Evolutionary conservation across 2,797 vertebrate species (phyloP).

Genomic region (Myotis vivesi): DNA sequence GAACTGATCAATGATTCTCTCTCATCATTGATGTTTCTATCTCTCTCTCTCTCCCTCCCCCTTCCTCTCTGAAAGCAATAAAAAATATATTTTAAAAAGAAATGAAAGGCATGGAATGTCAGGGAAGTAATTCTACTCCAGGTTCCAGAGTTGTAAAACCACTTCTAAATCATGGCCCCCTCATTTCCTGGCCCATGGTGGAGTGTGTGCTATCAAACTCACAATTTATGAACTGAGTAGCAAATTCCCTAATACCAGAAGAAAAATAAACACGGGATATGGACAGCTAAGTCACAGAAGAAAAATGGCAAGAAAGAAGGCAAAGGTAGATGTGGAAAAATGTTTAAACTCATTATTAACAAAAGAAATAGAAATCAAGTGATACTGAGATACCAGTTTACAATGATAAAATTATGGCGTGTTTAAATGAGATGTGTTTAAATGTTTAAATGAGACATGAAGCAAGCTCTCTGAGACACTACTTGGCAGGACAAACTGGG

Average conservation of each 20-base stretch:
- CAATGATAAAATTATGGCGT: background rate
- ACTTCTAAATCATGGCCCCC: slow-evolving; percentile 32
- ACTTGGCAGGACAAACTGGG: slow-evolving; percentile 7
- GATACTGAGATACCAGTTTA: slow-evolving; percentile 1
- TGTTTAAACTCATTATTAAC: slow-evolving; percentile 9
- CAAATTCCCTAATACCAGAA: slow-evolving; percentile 9
- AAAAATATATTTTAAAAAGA: background rate
- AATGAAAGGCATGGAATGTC: background rate
- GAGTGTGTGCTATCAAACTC: slow-evolving; percentile 4
- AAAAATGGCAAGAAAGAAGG: slow-evolving; percentile 41
- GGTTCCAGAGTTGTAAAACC: slow-evolving; percentile 27
- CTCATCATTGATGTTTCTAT: too few relatives aligned
- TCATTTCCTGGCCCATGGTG: background rate
- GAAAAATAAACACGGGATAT: slow-evolving; percentile 12
- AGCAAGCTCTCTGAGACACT: background rate
- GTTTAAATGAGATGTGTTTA: slow-evolving; percentile 26
- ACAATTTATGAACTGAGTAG: slow-evolving; percentile 37
- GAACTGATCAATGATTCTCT: too few relatives aligned
- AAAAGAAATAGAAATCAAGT: slow-evolving; percentile 28
- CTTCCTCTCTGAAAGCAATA: too few relatives aligned
- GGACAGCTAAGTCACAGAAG: slow-evolving; percentile 18
- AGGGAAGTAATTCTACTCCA: background rate
- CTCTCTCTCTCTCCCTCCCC: too few relatives aligned
- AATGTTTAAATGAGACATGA: slow-evolving; percentile 29
- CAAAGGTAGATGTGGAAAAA: background rate